phyloP scores from a whole-genome alignment of 2,888 invertebrate genomes.

The Choreutis nemorana region DNA sequence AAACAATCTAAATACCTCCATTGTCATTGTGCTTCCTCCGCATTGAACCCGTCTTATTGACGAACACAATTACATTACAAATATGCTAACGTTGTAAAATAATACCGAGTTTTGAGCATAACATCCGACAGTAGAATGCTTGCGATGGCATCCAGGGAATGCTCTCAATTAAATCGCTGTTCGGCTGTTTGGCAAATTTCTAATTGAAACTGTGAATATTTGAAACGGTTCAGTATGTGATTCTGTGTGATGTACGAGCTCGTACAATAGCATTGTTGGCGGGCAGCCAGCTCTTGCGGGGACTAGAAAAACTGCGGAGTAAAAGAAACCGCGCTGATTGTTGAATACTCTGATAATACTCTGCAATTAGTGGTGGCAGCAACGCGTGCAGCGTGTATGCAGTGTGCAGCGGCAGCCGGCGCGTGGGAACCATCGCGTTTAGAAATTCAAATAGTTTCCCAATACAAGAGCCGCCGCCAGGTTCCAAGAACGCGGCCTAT shows the following conservation, averaged over 20 bases:
- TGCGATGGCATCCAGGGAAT: constrained; percentile 24
- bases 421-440: constrained; percentile 21
- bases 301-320: constrained; percentile 10
- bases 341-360: constrained; percentile 8
- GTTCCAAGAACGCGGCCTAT: constrained; percentile 4
- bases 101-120: constrained; percentile 17
- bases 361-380: constrained; percentile 10
- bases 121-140: constrained; percentile 21
- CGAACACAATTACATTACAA: constrained; percentile 21
- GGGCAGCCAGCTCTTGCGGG: constrained; percentile 17
- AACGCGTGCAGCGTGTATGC: constrained; percentile 11
- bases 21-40: constrained; percentile 12
- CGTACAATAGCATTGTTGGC: constrained; percentile 24
- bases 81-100: constrained; percentile 20
- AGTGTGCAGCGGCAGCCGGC: constrained; percentile 9
- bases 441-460: constrained; percentile 12
- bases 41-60: constrained; percentile 10
- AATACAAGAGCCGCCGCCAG: constrained; percentile 1
- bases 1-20: constrained; percentile 6
- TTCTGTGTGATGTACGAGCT: constrained; percentile 19
- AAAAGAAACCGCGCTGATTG: constrained; percentile 13
- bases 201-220: constrained; percentile 35
- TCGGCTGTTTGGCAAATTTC: constrained; percentile 33
- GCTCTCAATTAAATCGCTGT: constrained; percentile 37
- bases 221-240: constrained; percentile 22